These are phyloP conservation scores for Euphydryas editha DNA, from an alignment of 2,888 invertebrate genomes.

Conservation along the genomic window DNA sequence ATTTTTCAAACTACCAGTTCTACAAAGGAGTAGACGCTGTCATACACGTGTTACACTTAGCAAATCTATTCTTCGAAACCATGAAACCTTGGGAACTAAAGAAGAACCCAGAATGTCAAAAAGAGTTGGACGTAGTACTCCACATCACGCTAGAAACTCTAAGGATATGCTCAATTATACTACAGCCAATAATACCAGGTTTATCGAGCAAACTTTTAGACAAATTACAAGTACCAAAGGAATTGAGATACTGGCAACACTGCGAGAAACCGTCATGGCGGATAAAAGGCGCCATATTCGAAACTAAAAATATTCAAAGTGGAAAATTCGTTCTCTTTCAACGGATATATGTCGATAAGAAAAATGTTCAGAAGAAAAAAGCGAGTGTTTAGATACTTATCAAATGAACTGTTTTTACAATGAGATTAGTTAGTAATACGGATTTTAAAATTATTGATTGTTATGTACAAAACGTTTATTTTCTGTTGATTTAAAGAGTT, in stretches of 20 bases:
- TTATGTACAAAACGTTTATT: slow-evolving; percentile 2
- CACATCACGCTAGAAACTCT: slow-evolving; percentile 93
- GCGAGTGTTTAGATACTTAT: slow-evolving; percentile 48
- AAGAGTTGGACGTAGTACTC: slow-evolving; percentile 88
- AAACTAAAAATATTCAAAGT: slow-evolving; percentile 67
- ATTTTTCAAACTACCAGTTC: slow-evolving; percentile 90
- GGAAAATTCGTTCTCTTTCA: slow-evolving; percentile 76
- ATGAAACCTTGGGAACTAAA: slow-evolving; percentile 95
- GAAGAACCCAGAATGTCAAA: slow-evolving; percentile 82
- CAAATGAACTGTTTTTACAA: not conserved
- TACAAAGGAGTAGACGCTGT: slow-evolving; percentile 92
- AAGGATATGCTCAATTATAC: slow-evolving; percentile 87
- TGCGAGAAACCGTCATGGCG: slow-evolving; percentile 71
- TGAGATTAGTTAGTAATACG: slow-evolving; percentile 19
- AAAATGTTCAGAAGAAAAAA: slow-evolving; percentile 57
- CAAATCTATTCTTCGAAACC: slow-evolving; percentile 94
- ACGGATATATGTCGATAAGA: slow-evolving; percentile 67
- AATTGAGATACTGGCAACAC: slow-evolving; percentile 65
- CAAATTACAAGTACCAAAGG: slow-evolving; percentile 81
- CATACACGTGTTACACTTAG: slow-evolving; percentile 88
- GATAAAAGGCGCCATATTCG: slow-evolving; percentile 64
- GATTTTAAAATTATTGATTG: slow-evolving; percentile 9
- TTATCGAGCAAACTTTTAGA: slow-evolving; percentile 87
- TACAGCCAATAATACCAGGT: slow-evolving; percentile 94
- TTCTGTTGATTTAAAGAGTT: not conserved